Base-by-base conservation (phyloP, 2,113 vertebrate genomes). In the Hippocampus mohnikei region DNA sequence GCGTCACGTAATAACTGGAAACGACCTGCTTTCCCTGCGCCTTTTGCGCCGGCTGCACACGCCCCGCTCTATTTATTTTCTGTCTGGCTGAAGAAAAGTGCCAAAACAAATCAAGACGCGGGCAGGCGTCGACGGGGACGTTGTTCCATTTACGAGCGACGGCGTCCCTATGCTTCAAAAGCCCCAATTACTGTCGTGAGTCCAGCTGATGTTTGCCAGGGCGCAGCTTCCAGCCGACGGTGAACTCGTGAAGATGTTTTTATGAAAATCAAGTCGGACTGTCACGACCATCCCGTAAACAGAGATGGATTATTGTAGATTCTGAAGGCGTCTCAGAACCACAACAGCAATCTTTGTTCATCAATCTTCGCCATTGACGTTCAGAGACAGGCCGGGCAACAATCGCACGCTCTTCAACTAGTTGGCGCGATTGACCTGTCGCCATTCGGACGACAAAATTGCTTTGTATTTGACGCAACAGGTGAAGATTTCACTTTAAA, bases 21-120 rank as follows among this genome's bases (percentile, higher is more conserved):
- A 27, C 4, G n/a, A 58, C 12, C 10, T 12, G 53, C 53, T 56
- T 56, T 56, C 9, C 48, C n/a, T 55, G 18, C 20, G 18, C 50
- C 20, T 5, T 21, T 9, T n/a, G 50, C 23, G n/a, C 53, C 23
- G 53, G 52, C 55, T 15, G 25, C 55, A 15, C 55, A 15, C 55
- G 23, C 55, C 23, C 55, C 12, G 23, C 55, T 27, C 76, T 48
- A 44, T 82, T 73, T 50, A 79, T 81, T 71, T 27, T 27, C 59
- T 27, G 21, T 76, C 55, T 55, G 66, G 72, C 58, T 73, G 25
- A 71, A 78, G 76, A 53, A 60, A 71, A 42, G 41, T 81, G 80
- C 75, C 80, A 78, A 61, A 88, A 46, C 73, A 79, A 79, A 86
- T 85, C 76, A 88, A 56, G 67, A 69, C 18, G 21, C 72, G 73